Evolutionary conservation across 2,797 vertebrate species (phyloP).

Genomic region (Poecilia gillii): DNA sequence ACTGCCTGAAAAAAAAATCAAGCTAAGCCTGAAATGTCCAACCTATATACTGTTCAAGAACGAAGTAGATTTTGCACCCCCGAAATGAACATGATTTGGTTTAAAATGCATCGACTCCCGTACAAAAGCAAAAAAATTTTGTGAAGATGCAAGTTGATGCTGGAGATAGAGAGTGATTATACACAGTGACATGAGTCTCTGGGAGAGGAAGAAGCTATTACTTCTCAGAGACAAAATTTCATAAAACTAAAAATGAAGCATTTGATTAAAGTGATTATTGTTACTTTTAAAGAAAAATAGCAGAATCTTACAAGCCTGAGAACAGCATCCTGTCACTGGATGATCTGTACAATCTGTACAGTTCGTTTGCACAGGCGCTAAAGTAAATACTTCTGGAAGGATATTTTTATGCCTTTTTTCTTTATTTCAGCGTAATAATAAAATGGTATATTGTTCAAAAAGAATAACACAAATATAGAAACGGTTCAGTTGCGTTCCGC

Average conservation of each 20-base stretch:
- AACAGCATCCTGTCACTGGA: not conserved
- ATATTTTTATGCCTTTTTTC: too few species aligned
- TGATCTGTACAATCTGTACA: too few species aligned
- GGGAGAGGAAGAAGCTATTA: not conserved
- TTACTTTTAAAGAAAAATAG: not conserved
- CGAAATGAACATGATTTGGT: not conserved
- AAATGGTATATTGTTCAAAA: too few species aligned
- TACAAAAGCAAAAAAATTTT: not conserved
- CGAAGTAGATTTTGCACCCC: not conserved
- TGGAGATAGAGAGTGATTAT: not conserved
- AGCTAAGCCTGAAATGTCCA: too few species aligned
- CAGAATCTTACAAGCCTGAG: not conserved
- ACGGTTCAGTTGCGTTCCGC: too few species aligned
- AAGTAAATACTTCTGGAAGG: too few species aligned
- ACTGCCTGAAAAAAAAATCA: too few species aligned
- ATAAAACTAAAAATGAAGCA: not conserved
- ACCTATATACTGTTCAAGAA: not conserved
- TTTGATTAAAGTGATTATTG: not conserved
- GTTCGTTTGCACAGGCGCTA: too few species aligned
- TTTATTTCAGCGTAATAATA: too few species aligned
- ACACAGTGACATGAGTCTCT: not conserved
- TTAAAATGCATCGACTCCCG: not conserved
- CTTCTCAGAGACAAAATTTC: not conserved
- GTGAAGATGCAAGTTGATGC: not conserved
- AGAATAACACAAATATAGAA: too few species aligned